These are phyloP conservation scores for Sarcophaga rosellei DNA, from an alignment of 2,888 invertebrate species.

Conservation along the genomic window DNA sequence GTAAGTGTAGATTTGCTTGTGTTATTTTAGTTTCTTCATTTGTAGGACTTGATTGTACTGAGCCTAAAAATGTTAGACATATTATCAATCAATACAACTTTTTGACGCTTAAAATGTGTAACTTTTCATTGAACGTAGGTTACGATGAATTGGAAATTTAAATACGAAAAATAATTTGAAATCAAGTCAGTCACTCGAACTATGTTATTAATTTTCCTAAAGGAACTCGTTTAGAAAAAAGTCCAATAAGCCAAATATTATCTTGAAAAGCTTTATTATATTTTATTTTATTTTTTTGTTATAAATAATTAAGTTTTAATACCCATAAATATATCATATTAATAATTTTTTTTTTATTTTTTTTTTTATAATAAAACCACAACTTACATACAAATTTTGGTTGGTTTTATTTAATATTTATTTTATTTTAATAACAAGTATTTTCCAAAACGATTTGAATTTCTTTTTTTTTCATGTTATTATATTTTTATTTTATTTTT, in stretches of 20 bases:
- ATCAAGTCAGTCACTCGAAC: too few species aligned
- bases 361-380: conserved; percentile 53
- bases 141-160: too few species aligned
- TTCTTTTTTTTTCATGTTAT: conserved; percentile 39
- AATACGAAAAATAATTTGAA: too few species aligned
- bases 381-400: conserved; percentile 48
- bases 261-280: conserved; percentile 68
- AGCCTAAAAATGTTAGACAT: too few species aligned
- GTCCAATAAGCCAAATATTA: conserved; percentile 23
- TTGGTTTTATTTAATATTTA: conserved; percentile 28
- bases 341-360: not conserved
- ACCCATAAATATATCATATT: conserved; percentile 51
- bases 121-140: too few species aligned
- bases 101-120: too few species aligned
- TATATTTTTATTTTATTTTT: conserved; percentile 30
- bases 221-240: not conserved
- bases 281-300: conserved; percentile 50
- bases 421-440: conserved; percentile 12
- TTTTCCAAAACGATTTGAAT: not conserved
- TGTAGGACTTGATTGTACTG: too few species aligned
- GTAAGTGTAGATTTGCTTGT: too few species aligned
- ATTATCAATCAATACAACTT: too few species aligned
- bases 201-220: not conserved
- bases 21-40: too few species aligned
- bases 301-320: conserved; percentile 71